A percentile compares a stretch with the other conserved stretches of the same genome.
These are phyloP conservation scores for Phaenicophaeus curvirostris DNA, from an alignment of 2,797 vertebrate species.

Conservation along the genomic window DNA sequence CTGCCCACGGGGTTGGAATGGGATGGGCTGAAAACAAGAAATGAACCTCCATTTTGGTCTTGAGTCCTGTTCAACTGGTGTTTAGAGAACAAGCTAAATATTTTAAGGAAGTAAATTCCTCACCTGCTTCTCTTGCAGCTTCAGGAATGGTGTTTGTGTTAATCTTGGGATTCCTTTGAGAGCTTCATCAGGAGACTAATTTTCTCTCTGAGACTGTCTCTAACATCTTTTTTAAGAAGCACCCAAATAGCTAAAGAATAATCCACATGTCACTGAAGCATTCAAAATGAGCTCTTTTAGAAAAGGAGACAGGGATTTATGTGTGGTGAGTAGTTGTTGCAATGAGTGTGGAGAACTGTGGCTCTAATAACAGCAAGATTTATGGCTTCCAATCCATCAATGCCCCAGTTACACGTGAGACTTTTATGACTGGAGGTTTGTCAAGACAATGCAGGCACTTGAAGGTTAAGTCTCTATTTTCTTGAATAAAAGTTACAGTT, in stretches of 20 bases:
- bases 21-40: background rate
- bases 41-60: too few species aligned
- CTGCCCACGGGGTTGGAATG: too few species aligned
- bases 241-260: constrained; percentile 21
- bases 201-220: background rate
- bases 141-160: background rate
- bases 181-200: background rate
- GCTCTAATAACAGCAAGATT: constrained; percentile 37
- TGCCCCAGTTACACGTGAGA: background rate
- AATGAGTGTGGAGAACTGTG: constrained; percentile 41
- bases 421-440: constrained; percentile 17
- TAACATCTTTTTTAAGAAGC: constrained; percentile 24
- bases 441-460: constrained; percentile 4
- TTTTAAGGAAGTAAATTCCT: background rate
- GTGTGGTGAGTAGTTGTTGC: constrained; percentile 33
- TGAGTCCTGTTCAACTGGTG: background rate
- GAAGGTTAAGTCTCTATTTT: constrained; percentile 29
- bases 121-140: background rate
- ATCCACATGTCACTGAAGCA: constrained; percentile 37
- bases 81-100: background rate
- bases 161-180: background rate
- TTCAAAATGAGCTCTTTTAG: constrained; percentile 40
- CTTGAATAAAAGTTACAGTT: background rate
- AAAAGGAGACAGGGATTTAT: constrained; percentile 64
- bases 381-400: constrained; percentile 39